Evolutionary conservation across 2,113 vertebrate genomes (phyloP).

Genomic region (Phasianus colchicus): DNA sequence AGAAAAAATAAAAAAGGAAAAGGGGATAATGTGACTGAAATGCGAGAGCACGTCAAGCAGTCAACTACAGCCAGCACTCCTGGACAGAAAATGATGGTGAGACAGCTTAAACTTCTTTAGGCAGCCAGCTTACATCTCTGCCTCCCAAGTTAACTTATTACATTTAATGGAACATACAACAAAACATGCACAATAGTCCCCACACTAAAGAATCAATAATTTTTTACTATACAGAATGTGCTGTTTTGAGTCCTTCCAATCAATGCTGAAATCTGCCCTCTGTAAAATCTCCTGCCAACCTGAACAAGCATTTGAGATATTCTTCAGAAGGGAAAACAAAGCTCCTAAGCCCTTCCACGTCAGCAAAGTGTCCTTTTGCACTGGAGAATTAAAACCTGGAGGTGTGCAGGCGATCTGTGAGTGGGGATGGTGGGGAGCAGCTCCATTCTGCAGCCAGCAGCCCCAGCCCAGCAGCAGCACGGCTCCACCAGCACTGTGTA

Average conservation of each 20-base stretch:
- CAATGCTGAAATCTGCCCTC: background rate
- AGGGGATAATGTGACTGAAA: background rate
- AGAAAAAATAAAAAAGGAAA: background rate
- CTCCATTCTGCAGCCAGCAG: too few species aligned
- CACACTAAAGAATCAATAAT: background rate
- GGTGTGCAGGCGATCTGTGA: fast-evolving
- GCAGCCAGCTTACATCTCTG: background rate
- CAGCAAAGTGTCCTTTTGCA: fast-evolving
- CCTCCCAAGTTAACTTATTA: background rate
- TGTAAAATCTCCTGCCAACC: background rate
- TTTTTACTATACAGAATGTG: background rate
- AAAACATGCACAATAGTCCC: background rate
- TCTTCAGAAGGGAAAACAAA: background rate
- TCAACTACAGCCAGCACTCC: background rate
- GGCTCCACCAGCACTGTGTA: fast-evolving
- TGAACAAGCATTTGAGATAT: background rate
- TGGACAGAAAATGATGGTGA: background rate
- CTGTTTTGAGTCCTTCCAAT: background rate
- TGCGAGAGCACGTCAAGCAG: background rate
- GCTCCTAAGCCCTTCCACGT: background rate
- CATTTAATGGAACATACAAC: background rate
- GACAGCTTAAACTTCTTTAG: background rate
- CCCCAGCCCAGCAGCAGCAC: background rate
- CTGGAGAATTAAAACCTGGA: background rate
- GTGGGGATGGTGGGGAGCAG: background rate